phyloP scores from a whole-genome alignment of 2,888 invertebrate genomes.

The Acanthosepion pharaonis region DNA sequence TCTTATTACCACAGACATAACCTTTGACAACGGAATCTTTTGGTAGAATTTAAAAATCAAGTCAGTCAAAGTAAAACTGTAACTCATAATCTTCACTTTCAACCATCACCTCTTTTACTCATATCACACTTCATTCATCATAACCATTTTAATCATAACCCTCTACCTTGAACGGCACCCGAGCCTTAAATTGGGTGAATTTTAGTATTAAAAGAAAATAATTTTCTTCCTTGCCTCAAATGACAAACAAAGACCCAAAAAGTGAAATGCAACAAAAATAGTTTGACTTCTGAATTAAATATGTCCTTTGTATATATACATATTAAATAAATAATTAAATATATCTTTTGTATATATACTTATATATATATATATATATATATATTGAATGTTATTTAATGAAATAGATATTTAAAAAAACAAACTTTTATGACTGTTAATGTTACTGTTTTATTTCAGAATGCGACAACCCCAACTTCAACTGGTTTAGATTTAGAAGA shows the following conservation, averaged over 20 bases:
- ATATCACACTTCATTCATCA: no score
- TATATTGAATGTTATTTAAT: not conserved
- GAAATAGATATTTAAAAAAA: not conserved
- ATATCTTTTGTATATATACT: no score
- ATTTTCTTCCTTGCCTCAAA: not conserved
- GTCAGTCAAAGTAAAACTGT: not conserved
- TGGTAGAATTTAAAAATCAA: not conserved
- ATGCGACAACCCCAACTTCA: not conserved
- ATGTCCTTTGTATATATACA: not conserved
- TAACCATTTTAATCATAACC: no score
- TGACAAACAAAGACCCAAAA: not conserved
- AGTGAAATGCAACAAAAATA: not conserved
- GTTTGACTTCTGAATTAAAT: not conserved
- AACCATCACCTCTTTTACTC: no score
- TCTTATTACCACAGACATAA: not conserved
- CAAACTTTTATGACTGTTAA: not conserved
- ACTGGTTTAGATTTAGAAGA: not conserved
- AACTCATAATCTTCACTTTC: no score
- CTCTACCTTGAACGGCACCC: no score
- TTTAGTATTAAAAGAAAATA: not conserved
- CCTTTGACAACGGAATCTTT: not conserved
- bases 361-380: not conserved
- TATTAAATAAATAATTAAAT: no score
- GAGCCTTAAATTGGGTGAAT: no score
- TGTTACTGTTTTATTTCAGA: slow-evolving; percentile 13